A percentile compares a stretch with the other conserved stretches of the same genome.
These are phyloP conservation scores for Penaeus vannamei DNA, from an alignment of 1,140 invertebrate genomes.

Conservation along the genomic window DNA sequence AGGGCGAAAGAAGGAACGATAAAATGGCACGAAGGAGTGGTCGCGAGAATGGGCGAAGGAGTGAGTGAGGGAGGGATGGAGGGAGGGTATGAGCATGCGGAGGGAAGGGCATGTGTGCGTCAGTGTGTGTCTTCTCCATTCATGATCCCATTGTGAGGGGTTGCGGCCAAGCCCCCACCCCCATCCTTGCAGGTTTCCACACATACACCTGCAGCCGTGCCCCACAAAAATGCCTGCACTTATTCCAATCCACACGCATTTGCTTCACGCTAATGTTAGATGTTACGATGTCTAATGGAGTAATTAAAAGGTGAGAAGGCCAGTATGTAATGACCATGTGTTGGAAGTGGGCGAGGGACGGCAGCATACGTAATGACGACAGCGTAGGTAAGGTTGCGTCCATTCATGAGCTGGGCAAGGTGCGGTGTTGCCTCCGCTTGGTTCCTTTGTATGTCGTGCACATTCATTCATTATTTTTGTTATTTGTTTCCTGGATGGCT, in stretches of 20 bases:
- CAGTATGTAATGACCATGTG: slow-evolving; percentile 18
- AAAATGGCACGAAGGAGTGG: too few relatives aligned
- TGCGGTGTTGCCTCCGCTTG: slow-evolving; percentile 13
- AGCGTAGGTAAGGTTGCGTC: slow-evolving; percentile 30
- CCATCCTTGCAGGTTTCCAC: neutral
- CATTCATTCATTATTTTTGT: too few relatives aligned
- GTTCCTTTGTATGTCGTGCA: too few relatives aligned
- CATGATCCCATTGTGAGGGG: slow-evolving; percentile 34
- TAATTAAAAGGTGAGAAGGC: slow-evolving; percentile 39
- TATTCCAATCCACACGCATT: neutral
- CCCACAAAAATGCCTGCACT: neutral
- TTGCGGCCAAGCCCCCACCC: neutral
- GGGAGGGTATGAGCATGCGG: neutral
- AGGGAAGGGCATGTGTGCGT: neutral
- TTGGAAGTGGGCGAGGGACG: neutral
- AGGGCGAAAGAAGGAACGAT: too few relatives aligned
- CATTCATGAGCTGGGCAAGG: slow-evolving; percentile 26
- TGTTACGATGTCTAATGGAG: neutral
- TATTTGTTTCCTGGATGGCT: too few relatives aligned
- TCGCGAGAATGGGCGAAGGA: neutral
- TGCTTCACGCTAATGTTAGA: neutral
- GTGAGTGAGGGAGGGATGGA: neutral
- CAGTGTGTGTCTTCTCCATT: slow-evolving; percentile 17
- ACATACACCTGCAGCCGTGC: too few relatives aligned
- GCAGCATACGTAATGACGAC: slow-evolving; percentile 5